These are phyloP conservation scores for Toxotes chatareus DNA, from an alignment of 2,113 vertebrate genomes.

Conservation along the genomic window DNA sequence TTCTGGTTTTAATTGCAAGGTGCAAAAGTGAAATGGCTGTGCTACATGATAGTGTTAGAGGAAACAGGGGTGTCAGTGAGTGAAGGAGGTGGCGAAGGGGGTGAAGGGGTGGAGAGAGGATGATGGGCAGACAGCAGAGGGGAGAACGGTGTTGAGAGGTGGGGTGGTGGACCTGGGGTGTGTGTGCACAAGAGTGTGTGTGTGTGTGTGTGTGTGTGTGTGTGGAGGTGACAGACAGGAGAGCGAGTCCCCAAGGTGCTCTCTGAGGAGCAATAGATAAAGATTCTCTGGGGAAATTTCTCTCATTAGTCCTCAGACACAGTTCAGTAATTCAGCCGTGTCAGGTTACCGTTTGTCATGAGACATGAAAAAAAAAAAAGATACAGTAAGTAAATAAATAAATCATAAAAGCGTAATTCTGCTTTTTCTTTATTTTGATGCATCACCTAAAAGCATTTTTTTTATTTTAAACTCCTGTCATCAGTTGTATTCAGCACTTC, in stretches of 20 bases:
- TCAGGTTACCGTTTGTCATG: constrained; percentile 93
- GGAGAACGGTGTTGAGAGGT: constrained; percentile 44
- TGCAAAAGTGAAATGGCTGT: constrained; percentile 97
- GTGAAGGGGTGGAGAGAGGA: constrained; percentile 75
- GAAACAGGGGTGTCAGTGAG: constrained; percentile 94
- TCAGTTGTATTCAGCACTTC: constrained; percentile 76
- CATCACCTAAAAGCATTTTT: constrained; percentile 76
- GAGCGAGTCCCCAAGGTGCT: constrained; percentile 93
- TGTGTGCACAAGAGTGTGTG: constrained; percentile 14
- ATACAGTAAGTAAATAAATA: constrained; percentile 9
- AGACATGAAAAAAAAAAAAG: constrained; percentile 78
- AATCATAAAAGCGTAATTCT: constrained; percentile 83
- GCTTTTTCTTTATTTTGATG: constrained; percentile 85
- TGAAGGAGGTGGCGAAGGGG: constrained; percentile 73
- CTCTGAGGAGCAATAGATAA: constrained; percentile 93
- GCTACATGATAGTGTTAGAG: constrained; percentile 91
- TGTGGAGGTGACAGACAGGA: constrained; percentile 92
- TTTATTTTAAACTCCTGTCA: constrained; percentile 23
- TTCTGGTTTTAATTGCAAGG: constrained; percentile 96
- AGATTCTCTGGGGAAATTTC: constrained; percentile 95
- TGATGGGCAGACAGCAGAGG: constrained; percentile 89
- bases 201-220: constrained; percentile 24
- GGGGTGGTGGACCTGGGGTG: constrained; percentile 68
- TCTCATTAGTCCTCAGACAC: constrained; percentile 98
- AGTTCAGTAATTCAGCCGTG: constrained; percentile 97